A percentile compares a stretch with the other conserved stretches of the same genome.
Conservation (phyloP, 2,113 vertebrate genomes). For the Irena cyanogastra region DNA sequence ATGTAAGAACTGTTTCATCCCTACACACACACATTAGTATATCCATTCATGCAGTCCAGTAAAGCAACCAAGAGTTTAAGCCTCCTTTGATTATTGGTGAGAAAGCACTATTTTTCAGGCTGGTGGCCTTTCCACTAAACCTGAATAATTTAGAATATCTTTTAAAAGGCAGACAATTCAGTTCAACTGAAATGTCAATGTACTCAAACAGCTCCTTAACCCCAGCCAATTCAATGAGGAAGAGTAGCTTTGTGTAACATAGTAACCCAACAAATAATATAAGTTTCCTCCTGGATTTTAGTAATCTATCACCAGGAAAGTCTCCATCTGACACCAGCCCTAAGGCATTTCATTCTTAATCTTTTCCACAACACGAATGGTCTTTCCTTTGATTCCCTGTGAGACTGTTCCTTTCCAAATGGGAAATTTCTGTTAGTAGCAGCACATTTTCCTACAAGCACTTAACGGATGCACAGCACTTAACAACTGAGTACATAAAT, state of each 20-base stretch:
- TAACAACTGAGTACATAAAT: neutral
- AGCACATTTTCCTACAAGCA: neutral
- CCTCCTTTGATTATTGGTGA: neutral
- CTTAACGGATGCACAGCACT: neutral
- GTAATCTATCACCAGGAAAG: neutral
- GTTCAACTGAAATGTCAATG: neutral
- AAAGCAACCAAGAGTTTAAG: neutral
- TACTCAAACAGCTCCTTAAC: neutral
- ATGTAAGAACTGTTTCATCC: neutral
- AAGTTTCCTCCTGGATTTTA: neutral
- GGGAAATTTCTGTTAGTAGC: neutral
- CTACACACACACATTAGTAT: neutral
- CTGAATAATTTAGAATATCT: neutral
- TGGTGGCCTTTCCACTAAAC: neutral
- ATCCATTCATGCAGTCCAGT: neutral
- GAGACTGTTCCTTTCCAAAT: neutral
- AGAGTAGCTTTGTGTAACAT: neutral
- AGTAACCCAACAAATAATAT: neutral
- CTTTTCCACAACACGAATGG: neutral
- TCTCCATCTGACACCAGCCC: neutral
- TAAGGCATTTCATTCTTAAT: neutral
- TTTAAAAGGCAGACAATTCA: neutral
- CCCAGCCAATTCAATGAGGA: neutral
- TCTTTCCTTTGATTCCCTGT: neutral
- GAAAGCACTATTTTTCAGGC: neutral